phyloP scores from a whole-genome alignment of 92 coral and sea anemone genomes.

The Bergia puertoricense region DNA sequence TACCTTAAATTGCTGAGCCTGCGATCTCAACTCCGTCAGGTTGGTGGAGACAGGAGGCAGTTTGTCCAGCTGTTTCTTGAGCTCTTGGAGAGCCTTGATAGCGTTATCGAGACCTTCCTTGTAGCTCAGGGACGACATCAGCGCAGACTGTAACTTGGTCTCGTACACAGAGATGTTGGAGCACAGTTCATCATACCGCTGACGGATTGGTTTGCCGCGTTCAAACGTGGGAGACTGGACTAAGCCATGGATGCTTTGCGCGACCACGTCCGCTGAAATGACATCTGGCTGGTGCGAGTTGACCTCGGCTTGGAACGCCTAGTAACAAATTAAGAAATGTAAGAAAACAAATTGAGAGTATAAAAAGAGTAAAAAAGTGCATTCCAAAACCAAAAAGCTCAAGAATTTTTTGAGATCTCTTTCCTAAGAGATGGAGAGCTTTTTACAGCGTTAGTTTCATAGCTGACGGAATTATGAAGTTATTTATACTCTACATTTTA shows the following conservation, averaged over 20 bases:
- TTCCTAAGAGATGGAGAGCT: too few species aligned
- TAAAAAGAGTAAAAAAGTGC: too few species aligned
- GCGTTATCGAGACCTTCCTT: constrained; percentile 92
- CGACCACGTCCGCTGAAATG: constrained; percentile 85
- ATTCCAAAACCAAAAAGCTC: too few species aligned
- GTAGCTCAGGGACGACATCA: constrained; percentile 83
- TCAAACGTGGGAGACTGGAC: constrained; percentile 66
- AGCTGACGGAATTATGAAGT: too few species aligned
- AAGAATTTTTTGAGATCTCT: too few species aligned
- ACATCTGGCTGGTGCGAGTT: constrained; percentile 94
- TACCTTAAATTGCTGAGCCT: constrained; percentile 96
- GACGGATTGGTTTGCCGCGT: constrained; percentile 84
- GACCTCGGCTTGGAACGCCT: constrained; percentile 89
- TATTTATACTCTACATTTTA: too few species aligned
- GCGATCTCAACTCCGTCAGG: constrained; percentile 74
- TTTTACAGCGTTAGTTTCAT: too few species aligned
- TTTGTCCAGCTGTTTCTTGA: constrained; percentile 84
- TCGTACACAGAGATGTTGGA: constrained; percentile 83
- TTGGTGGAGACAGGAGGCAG: constrained; percentile 83
- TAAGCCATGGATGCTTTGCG: constrained; percentile 88
- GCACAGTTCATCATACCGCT: constrained; percentile 90
- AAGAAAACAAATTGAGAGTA: background rate
- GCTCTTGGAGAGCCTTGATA: constrained; percentile 75
- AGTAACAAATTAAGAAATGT: background rate
- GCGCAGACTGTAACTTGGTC: constrained; percentile 84